Evolutionary conservation across 2,113 vertebrate species (phyloP), one percentile per base, ranked within the genome.

Genomic region (Gambusia holbrooki): DNA sequence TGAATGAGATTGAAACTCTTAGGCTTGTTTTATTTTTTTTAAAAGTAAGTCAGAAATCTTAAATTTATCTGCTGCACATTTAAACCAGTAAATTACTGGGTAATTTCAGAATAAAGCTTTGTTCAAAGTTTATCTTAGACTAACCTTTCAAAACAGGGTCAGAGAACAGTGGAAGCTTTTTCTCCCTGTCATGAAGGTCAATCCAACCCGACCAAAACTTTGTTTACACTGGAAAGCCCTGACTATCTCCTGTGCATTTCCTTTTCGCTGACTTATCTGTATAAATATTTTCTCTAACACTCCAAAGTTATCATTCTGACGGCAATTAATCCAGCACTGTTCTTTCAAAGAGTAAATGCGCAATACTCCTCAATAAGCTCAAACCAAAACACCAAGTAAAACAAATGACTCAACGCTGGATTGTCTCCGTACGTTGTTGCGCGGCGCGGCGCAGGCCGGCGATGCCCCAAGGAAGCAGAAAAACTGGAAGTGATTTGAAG

Each of bases 61-160:
- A 42, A 2, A 51, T 51, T 22, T 7, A 73, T 22, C 69, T 1
- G 60, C 74, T 80, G 74, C 66, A 69, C 63, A 84, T 87, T 87
- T 89, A 82, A 82, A 62, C 67, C 7, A 42, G 35, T 13, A 37
- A 45, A 40, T 22, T 29, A 61, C 8, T 51, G 37, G 25, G 40
- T 42, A 62, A 2, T 32, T 17, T 51, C 70, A 84, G 82, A 89
- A 77, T 79, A 70, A 75, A 60, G 60, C 76, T 79, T 58, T 76
- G 76, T 87, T 45, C 70, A 69, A 68, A 73, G 66, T 88, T 88
- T 88, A 89, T 90, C 89, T 86, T 0, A 32, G 40, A 17, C n/a
- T 15, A 61, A 61, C 80, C 66, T 73, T 79, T 17, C 66, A 58
- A 51, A 67, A n/a, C 63, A 28, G 51, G 83, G 79, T 83, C 74